These are phyloP conservation scores for Ailuropoda melanoleuca DNA, from an alignment of 2,113 vertebrate genomes.

Conservation along the genomic window DNA sequence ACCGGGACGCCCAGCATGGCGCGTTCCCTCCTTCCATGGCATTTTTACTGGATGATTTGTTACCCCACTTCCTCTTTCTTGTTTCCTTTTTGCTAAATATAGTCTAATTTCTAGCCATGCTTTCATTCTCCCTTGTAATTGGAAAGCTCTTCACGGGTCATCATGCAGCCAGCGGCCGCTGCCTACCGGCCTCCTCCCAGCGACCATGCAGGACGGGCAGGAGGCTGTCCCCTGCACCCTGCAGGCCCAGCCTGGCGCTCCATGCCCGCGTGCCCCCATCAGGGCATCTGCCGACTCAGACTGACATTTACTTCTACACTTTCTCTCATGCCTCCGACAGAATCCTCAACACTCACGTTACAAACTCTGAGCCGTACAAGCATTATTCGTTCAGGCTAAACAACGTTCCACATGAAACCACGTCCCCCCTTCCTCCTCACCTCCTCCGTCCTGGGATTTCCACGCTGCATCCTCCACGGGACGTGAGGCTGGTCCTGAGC, in stretches of 20 bases:
- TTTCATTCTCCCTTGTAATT: background rate
- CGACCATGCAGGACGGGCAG: accelerated
- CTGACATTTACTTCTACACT: accelerated
- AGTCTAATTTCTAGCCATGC: background rate
- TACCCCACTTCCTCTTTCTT: background rate
- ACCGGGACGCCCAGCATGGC: accelerated
- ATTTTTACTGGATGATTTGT: background rate
- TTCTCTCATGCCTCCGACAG: background rate
- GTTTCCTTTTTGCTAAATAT: background rate
- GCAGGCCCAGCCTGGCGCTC: background rate
- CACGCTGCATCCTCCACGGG: background rate
- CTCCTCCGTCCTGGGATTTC: background rate
- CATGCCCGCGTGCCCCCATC: background rate
- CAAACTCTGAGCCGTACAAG: background rate
- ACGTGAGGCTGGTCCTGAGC: background rate
- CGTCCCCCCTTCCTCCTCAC: background rate
- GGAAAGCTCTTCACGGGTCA: background rate
- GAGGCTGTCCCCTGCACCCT: background rate
- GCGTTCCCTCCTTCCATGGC: accelerated
- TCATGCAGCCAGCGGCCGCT: background rate
- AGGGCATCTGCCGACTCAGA: accelerated
- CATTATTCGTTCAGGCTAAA: background rate
- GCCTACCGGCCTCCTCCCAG: no score
- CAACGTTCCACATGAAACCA: background rate
- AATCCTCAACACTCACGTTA: background rate